Percentiles rank a stretch among this genome's conserved stretches.
These are phyloP conservation scores for Pycnonotus jocosus DNA, from an alignment of 2,113 vertebrate species.

Conservation along the genomic window DNA sequence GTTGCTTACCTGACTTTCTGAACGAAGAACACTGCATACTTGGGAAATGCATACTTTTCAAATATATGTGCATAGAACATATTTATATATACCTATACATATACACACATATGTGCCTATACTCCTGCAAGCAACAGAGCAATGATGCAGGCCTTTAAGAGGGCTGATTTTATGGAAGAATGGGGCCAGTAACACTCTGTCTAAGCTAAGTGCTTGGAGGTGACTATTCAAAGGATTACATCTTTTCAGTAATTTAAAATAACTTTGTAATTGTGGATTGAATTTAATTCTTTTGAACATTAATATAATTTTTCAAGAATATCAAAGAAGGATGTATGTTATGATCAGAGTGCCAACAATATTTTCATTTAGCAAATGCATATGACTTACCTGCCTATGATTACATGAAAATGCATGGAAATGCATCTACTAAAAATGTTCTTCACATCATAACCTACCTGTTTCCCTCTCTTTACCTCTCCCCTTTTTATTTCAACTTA, in stretches of 20 bases:
- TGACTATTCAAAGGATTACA: not conserved
- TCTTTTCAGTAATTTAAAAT: not conserved
- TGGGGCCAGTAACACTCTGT: not conserved
- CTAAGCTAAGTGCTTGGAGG: not conserved
- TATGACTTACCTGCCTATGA: not conserved
- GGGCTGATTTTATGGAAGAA: not conserved
- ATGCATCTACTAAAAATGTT: conserved; percentile 8
- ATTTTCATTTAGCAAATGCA: not conserved
- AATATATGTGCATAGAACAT: not conserved
- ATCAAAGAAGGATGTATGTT: not conserved
- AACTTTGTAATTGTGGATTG: not conserved
- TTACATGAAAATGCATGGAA: not conserved
- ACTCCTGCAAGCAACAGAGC: not conserved
- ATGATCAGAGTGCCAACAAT: not conserved
- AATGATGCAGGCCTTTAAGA: not conserved
- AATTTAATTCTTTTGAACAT: not conserved
- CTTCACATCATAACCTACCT: not conserved
- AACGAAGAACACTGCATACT: not conserved
- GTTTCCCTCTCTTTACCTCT: not conserved
- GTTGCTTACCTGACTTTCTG: not conserved
- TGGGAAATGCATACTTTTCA: not conserved
- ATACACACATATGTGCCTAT: not conserved
- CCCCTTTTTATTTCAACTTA: conserved; percentile 48
- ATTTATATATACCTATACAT: not conserved
- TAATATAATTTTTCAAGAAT: not conserved